Evolutionary conservation across 1,140 invertebrate genomes (phyloP), one percentile per base, ranked within the genome.

Genomic region (Teleopsis dalmanni): DNA sequence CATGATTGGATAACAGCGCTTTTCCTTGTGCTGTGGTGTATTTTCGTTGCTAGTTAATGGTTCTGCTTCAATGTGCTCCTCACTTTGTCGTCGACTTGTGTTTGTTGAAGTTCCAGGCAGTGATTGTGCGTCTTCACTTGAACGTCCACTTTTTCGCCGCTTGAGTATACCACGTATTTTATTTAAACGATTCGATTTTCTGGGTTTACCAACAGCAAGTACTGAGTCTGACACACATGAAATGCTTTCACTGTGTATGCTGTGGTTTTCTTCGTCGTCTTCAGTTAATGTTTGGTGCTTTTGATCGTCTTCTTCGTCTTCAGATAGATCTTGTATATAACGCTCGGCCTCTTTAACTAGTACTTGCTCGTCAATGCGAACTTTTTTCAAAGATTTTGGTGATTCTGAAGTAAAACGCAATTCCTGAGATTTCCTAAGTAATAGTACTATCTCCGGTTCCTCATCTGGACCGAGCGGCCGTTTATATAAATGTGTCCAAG

Each of bases 401-500:
- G 67, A 70, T 43, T 70, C 65, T 13, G 68, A 65, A 16, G 57
- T 54, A 35, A 68, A 68, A 9, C 62, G 65, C 50, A 69, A 51
- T 31, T 69, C 65, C 40, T 69, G 65, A 16, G 67, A 70, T 51
- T 70, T 68, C n/a, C 65, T 60, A 23, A 66, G 38, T 13, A 66
- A 48, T 41, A 70, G 47, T 9, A 70, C 60, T 47, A 71, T 64
- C 58, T 76, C 75, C 8, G 73, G 76, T 57, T 76, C 72, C 50
- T 72, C 69, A 47, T 70, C 64, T 9, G 62, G 62, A 48, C 67
- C 67, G 16, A 79, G 48, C 1, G 76, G 76, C 19, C 66, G 66
- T 55, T 79, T 79, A 49, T 77, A 68, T 10, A 84, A 61, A 62
- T 82, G 76, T 16, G 83, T 84, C 81, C 82, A 85, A 47, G 83